Conservation (phyloP, 2,113 vertebrate species). For the Lanius collurio region DNA sequence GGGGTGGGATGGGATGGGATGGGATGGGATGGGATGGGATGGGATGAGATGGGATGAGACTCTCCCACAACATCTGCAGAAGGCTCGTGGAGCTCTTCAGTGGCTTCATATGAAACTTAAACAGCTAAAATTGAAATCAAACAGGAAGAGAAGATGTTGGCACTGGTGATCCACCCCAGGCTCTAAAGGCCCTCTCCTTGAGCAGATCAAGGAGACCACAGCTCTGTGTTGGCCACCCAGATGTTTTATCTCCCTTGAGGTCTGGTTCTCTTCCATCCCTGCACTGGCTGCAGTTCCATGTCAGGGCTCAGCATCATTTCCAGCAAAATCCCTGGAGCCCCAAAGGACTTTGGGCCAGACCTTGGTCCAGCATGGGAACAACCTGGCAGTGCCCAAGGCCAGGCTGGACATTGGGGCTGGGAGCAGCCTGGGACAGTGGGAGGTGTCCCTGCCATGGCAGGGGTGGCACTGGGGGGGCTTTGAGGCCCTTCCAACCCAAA, state of each 20-base stretch:
- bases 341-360: neutral
- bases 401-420: neutral
- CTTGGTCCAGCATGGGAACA: neutral
- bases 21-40: neutral
- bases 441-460: neutral
- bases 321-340: neutral
- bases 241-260: neutral
- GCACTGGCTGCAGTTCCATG: fast-evolving
- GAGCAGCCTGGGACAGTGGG: neutral
- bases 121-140: neutral
- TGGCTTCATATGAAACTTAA: neutral
- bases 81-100: neutral
- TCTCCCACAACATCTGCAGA: neutral
- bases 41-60: neutral
- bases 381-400: fast-evolving
- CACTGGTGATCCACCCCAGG: neutral
- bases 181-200: neutral
- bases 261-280: neutral
- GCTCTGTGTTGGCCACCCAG: neutral
- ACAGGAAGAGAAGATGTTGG: neutral
- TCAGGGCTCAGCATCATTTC: neutral
- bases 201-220: neutral
- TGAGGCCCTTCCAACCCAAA: neutral
- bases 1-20: neutral
- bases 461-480: neutral